phyloP scores from a whole-genome alignment of 2,888 invertebrate genomes.

The Drosophila merina region DNA sequence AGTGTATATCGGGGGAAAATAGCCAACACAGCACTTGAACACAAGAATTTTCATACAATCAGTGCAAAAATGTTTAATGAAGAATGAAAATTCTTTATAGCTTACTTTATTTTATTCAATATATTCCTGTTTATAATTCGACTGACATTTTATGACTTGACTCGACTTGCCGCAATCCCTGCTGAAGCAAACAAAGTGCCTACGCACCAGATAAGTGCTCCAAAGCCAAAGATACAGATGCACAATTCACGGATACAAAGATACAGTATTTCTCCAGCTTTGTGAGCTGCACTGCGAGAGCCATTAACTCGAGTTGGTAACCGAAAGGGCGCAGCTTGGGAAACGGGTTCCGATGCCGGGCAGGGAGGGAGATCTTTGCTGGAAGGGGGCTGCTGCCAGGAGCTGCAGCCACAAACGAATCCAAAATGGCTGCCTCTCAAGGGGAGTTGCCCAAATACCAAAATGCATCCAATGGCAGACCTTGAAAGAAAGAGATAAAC shows the following conservation, averaged over 20 bases:
- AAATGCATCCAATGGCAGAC: conserved; percentile 25
- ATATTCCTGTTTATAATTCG: neutral
- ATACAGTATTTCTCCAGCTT: conserved; percentile 11
- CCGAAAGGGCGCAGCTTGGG: conserved; percentile 40
- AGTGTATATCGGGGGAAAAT: conserved; percentile 19
- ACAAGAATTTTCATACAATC: conserved; percentile 52
- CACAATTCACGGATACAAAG: conserved; percentile 28
- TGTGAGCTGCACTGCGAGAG: conserved; percentile 33
- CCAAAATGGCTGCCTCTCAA: conserved; percentile 66
- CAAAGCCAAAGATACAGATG: conserved; percentile 36
- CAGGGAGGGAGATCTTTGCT: neutral
- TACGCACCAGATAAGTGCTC: conserved; percentile 44
- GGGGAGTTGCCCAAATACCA: conserved; percentile 53
- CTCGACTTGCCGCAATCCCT: neutral
- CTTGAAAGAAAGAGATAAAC: conserved; percentile 5
- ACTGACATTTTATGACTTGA: conserved; percentile 18
- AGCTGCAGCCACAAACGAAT: conserved; percentile 41
- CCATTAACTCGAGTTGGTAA: conserved; percentile 37
- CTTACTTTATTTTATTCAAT: conserved; percentile 3
- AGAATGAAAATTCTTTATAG: conserved; percentile 17
- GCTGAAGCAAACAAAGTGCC: conserved; percentile 18
- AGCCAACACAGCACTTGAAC: conserved; percentile 54
- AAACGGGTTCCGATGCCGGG: conserved; percentile 36
- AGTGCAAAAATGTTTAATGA: conserved; percentile 67
- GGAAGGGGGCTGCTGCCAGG: conserved; percentile 16